Percentiles rank a stretch among this genome's conserved stretches.
Conservation (phyloP, 2,113 vertebrate genomes). For the Alouatta palliata region DNA sequence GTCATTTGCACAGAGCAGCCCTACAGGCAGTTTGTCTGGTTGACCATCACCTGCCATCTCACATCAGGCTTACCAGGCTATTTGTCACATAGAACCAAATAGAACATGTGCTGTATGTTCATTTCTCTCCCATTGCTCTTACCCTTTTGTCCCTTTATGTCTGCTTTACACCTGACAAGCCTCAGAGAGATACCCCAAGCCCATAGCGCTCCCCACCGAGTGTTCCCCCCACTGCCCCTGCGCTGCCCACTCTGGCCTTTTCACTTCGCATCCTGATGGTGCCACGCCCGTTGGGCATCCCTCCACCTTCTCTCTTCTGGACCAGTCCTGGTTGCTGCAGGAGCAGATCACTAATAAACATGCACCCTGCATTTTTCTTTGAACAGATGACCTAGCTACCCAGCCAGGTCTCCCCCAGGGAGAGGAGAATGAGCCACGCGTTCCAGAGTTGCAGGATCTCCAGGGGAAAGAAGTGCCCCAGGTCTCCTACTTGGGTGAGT, state of each 20-base stretch:
- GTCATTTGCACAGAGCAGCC: not conserved
- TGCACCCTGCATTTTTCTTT: not conserved
- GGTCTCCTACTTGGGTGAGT: constrained; percentile 60
- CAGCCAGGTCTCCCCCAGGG: constrained; percentile 36
- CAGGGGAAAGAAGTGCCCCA: constrained; percentile 49
- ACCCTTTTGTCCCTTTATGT: not conserved
- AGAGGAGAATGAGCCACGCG: constrained; percentile 47
- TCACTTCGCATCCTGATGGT: not conserved
- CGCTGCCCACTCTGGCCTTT: not conserved
- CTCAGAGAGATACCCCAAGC: not conserved
- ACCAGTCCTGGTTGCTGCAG: not conserved
- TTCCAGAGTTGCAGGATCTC: constrained; percentile 58
- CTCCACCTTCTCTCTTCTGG: not conserved
- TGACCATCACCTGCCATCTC: no score
- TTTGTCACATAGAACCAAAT: not conserved
- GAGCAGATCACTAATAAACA: not conserved
- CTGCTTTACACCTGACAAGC: not conserved
- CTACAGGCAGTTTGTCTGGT: not conserved
- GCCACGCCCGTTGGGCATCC: not conserved
- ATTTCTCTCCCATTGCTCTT: not conserved
- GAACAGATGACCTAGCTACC: constrained; percentile 20
- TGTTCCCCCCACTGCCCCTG: not conserved
- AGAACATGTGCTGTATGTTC: no score
- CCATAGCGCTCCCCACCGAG: not conserved
- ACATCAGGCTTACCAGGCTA: not conserved